Evolutionary conservation across 1,140 invertebrate species (phyloP), one percentile per base, ranked within the genome.

Genomic region (Formica selysi): DNA sequence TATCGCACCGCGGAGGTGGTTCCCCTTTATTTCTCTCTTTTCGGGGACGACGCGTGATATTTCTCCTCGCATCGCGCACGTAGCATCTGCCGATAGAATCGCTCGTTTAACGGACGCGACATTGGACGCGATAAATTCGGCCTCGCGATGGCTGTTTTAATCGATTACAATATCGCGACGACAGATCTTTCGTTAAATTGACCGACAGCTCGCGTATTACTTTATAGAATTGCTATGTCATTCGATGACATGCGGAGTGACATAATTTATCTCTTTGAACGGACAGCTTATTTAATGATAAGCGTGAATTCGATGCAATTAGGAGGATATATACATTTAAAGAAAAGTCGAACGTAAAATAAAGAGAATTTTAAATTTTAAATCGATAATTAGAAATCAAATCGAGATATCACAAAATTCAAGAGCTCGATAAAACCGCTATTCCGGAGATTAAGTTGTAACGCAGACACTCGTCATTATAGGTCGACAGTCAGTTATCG

Each of bases 51-150:
- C 16, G 36, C 36, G 57, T 48, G 59, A 26, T 83, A 65, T 85
- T 65, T 76, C 64, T 78, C 32, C 22, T 38, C 57, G 61, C n/a
- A 29, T 62, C 29, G 44, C n/a, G 44, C 61, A 48, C n/a, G 26
- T 22, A 44, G 16, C 79, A 83, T 70, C 79, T 74, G 79, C 79
- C 79, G 68, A 83, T 83, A 83, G 38, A 57, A 83, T 83, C 68
- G 29, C 48, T 74, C 62, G 61, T 61, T 81, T 44, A 73, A 83
- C 36, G 10, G 79, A 61, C 48, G 36, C 16, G 26, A 57, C 26
- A n/a, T 32, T 38, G 71, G 16, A 48, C 68, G 19, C 57, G 22
- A 26, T 85, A 85, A 85, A 78, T 85, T 85, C 41, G 36, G 29
- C 44, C 19, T 32, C 26, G 73, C 81, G 41, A 78, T 78, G 32